Evolutionary conservation across 2,888 invertebrate species (phyloP).

Genomic region (Lasioglossum oenotherae): DNA sequence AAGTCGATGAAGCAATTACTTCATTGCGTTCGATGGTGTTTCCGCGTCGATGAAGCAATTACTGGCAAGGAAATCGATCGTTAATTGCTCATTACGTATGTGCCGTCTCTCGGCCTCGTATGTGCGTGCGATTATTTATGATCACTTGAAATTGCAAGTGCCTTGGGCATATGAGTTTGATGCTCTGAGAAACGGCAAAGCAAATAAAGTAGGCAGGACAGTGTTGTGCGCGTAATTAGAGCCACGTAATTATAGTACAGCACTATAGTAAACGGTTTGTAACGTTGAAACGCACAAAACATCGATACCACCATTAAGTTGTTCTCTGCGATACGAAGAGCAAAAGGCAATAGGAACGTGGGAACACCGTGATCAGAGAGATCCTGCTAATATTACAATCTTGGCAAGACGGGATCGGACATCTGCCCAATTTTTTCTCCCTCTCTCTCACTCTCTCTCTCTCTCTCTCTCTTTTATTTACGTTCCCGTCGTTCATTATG

Average conservation of each 20-base stretch:
- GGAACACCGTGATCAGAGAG: conserved; percentile 50
- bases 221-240: conserved; percentile 65
- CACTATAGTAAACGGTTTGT: conserved; percentile 47
- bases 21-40: conserved; percentile 31
- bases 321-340: conserved; percentile 44
- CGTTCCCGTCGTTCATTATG: not conserved
- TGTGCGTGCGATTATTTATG: conserved; percentile 64
- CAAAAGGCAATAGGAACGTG: conserved; percentile 56
- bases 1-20: conserved; percentile 32
- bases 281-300: conserved; percentile 59
- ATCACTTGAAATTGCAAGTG: conserved; percentile 41
- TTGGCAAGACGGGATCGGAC: not conserved
- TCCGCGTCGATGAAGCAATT: conserved; percentile 62
- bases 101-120: conserved; percentile 24
- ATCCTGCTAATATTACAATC: conserved; percentile 44
- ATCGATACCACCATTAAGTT: conserved; percentile 65
- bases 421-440: not conserved
- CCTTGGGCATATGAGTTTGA: conserved; percentile 46
- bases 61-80: conserved; percentile 60
- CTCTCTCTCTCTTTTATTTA: not conserved
- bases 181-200: conserved; percentile 51
- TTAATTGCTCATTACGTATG: conserved; percentile 67
- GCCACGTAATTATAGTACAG: conserved; percentile 62
- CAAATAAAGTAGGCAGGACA: conserved; percentile 58
- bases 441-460: not conserved